These are phyloP conservation scores for Melikaiella ostensackeni DNA, from an alignment of 2,888 invertebrate species.

Conservation along the genomic window DNA sequence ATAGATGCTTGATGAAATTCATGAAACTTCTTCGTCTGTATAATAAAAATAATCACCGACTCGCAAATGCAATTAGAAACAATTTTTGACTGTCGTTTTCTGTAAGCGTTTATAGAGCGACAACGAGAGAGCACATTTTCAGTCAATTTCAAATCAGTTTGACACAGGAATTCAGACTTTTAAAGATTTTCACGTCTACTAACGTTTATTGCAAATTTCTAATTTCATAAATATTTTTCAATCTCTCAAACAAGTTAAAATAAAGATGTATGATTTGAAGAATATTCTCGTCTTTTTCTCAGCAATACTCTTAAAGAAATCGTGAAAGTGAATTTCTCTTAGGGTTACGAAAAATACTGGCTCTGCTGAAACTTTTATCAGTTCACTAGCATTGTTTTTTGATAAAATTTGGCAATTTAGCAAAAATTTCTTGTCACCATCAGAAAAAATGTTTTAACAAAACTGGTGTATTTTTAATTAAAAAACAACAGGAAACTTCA, in stretches of 20 bases:
- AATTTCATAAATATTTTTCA: neutral
- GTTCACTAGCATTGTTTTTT: neutral
- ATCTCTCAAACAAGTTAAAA: neutral
- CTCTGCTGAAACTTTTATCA: neutral
- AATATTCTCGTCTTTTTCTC: neutral
- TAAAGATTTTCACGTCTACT: neutral
- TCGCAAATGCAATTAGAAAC: neutral
- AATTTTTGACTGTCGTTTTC: neutral
- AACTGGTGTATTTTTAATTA: neutral
- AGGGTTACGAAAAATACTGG: neutral
- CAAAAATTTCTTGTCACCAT: neutral
- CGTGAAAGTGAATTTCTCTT: neutral
- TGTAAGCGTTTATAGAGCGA: conserved; percentile 28
- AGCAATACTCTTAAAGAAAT: neutral
- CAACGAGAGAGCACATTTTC: conserved; percentile 28
- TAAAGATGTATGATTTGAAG: neutral
- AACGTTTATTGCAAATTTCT: neutral
- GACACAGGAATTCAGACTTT: conserved; percentile 16
- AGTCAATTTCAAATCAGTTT: conserved; percentile 6
- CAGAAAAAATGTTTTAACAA: neutral
- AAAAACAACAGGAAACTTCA: neutral
- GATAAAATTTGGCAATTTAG: neutral
- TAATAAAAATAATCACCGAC: neutral
- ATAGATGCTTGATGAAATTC: conserved; percentile 2
- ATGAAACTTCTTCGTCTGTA: conserved; percentile 1